phyloP scores from a whole-genome alignment of 2,113 vertebrate genomes.

The Rhadina sibilatrix region DNA sequence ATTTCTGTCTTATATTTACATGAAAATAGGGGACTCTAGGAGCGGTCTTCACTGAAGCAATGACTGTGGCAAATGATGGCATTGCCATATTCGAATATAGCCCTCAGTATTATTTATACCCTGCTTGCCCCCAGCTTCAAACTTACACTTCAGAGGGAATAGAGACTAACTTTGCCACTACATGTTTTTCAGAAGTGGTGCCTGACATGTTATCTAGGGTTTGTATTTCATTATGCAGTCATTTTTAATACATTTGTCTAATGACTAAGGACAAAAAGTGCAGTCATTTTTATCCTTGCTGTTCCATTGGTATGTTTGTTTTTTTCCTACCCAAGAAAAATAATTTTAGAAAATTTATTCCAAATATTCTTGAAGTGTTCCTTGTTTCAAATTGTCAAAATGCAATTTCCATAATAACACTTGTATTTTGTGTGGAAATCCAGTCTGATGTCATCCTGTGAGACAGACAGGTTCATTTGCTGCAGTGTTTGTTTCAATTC shows the following conservation, averaged over 20 bases:
- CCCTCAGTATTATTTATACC: background rate
- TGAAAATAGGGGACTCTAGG: background rate
- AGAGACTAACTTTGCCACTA: background rate
- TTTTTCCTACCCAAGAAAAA: background rate
- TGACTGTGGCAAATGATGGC: background rate
- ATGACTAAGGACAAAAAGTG: background rate
- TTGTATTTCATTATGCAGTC: background rate
- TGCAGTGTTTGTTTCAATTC: constrained; percentile 29
- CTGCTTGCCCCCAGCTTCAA: background rate
- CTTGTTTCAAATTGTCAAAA: background rate
- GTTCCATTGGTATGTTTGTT: background rate
- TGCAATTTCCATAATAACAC: constrained; percentile 37
- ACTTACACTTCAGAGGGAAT: background rate
- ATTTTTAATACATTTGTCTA: background rate
- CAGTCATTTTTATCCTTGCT: background rate
- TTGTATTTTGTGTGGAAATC: background rate
- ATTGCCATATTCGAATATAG: background rate
- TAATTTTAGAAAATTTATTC: background rate
- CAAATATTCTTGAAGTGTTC: background rate
- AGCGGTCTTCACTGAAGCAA: background rate
- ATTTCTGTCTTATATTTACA: background rate
- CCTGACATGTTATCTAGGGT: background rate
- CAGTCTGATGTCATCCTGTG: constrained; percentile 17
- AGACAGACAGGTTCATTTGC: constrained; percentile 57
- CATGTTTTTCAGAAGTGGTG: background rate